These are phyloP conservation scores for Psix sp. DNA, from an alignment of 1,140 invertebrate species.

Conservation along the genomic window DNA sequence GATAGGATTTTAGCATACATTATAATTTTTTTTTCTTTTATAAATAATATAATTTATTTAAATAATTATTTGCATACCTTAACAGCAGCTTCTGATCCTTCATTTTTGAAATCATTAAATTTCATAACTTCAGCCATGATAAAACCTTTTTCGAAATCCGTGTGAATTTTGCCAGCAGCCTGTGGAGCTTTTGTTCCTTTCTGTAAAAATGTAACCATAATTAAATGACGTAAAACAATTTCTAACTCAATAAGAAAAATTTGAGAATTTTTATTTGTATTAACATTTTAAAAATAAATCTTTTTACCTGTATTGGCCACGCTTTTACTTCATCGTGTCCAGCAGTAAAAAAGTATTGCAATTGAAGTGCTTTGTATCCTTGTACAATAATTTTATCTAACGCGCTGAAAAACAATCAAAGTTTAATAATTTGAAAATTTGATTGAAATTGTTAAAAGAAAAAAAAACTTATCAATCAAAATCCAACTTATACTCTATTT, in stretches of 20 bases:
- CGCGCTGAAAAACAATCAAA: conserved; percentile 79
- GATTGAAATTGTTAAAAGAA: conserved; percentile 4
- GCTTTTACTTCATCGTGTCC: conserved; percentile 99
- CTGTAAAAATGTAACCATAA: conserved; percentile 10
- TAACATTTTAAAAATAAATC: too few species aligned
- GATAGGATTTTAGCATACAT: too few species aligned
- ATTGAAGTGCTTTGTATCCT: conserved; percentile 96
- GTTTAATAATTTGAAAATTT: conserved; percentile 13
- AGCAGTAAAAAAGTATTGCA: conserved; percentile 98
- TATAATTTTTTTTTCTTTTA: neutral
- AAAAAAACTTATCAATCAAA: too few species aligned
- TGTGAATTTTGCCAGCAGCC: conserved; percentile 98
- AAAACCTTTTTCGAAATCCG: conserved; percentile 99
- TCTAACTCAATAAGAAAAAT: too few species aligned
- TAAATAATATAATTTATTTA: neutral
- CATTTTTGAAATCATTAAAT: conserved; percentile 97
- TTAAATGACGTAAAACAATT: too few species aligned
- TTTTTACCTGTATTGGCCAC: conserved; percentile 99
- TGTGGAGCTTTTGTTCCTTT: conserved; percentile 83
- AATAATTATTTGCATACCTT: conserved; percentile 80
- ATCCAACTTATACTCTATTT: too few species aligned
- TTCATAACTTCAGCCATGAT: conserved; percentile 99
- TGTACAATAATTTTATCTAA: conserved; percentile 98
- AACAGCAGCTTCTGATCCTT: conserved; percentile 91
- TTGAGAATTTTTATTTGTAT: neutral